Evolutionary conservation across 1,140 invertebrate genomes (phyloP).

Genomic region (Drosophila mauritiana): DNA sequence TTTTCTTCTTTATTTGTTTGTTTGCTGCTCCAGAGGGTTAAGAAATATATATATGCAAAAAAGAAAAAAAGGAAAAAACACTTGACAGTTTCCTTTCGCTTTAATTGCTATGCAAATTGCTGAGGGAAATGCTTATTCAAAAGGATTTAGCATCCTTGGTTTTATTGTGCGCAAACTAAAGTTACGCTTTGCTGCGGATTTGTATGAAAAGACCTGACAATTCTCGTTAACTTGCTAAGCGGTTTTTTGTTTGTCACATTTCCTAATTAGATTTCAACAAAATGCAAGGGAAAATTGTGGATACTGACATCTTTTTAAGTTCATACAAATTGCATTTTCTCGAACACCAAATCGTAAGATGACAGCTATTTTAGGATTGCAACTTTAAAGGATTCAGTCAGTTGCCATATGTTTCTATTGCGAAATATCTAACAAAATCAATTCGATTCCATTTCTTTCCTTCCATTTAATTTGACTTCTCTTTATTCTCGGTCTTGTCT

Average conservation of each 20-base stretch:
- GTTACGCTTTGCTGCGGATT: conserved; percentile 1
- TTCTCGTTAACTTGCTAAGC: conserved; percentile 9
- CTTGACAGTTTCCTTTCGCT: conserved; percentile 63
- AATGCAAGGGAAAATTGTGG: too few species aligned
- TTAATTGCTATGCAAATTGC: conserved; percentile 77
- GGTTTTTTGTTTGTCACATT: not conserved
- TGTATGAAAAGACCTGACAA: conserved; percentile 1
- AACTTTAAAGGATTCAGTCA: too few species aligned
- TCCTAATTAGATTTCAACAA: not conserved
- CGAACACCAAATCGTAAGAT: not conserved
- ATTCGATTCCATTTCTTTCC: not conserved
- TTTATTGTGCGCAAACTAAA: not conserved
- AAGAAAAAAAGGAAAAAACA: conserved; percentile 29
- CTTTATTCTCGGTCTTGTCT: conserved; percentile 7
- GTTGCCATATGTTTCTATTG: not conserved
- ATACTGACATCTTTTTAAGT: too few species aligned
- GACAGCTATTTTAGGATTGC: too few species aligned
- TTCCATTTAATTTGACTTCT: conserved; percentile 24
- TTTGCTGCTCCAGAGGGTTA: conserved; percentile 38
- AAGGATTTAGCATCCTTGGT: conserved; percentile 1
- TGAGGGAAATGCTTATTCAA: conserved; percentile 1
- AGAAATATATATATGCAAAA: not conserved
- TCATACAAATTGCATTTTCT: not conserved
- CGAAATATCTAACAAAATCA: conserved; percentile 1
- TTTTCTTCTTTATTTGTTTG: conserved; percentile 53